These are phyloP conservation scores for Varanus komodoensis DNA, from an alignment of 2,113 vertebrate species.

Conservation along the genomic window DNA sequence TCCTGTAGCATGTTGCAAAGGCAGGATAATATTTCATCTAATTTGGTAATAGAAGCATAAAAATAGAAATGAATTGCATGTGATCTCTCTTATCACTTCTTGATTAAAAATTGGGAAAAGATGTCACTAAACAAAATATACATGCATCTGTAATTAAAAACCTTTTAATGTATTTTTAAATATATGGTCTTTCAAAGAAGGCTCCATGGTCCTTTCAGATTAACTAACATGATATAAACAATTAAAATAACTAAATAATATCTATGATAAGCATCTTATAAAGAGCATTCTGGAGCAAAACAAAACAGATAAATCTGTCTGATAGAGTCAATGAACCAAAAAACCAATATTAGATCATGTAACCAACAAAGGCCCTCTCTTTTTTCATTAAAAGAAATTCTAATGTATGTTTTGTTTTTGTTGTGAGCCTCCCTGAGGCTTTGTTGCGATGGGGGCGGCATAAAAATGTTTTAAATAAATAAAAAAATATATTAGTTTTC, in stretches of 20 bases:
- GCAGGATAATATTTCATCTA: background rate
- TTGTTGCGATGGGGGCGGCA: no score
- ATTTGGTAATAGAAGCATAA: background rate
- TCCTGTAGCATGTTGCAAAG: slow-evolving; percentile 6
- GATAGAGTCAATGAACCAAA: background rate
- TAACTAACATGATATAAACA: background rate
- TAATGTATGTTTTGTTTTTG: no score
- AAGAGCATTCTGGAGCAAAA: background rate
- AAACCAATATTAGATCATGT: background rate
- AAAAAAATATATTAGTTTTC: no score
- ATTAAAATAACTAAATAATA: background rate
- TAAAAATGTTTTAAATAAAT: no score
- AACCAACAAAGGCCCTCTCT: background rate
- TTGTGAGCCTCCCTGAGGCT: no score
- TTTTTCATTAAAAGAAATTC: background rate
- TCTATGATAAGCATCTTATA: background rate
- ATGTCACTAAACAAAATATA: background rate
- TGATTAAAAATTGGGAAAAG: background rate
- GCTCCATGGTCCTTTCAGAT: background rate
- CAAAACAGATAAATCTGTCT: no score
- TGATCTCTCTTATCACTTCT: background rate
- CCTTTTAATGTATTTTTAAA: background rate
- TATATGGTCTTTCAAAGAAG: background rate
- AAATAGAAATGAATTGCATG: slow-evolving; percentile 3
- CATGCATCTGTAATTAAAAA: no score